Evolutionary conservation across 2,113 vertebrate genomes (phyloP).

Genomic region (Archilochus colubris): DNA sequence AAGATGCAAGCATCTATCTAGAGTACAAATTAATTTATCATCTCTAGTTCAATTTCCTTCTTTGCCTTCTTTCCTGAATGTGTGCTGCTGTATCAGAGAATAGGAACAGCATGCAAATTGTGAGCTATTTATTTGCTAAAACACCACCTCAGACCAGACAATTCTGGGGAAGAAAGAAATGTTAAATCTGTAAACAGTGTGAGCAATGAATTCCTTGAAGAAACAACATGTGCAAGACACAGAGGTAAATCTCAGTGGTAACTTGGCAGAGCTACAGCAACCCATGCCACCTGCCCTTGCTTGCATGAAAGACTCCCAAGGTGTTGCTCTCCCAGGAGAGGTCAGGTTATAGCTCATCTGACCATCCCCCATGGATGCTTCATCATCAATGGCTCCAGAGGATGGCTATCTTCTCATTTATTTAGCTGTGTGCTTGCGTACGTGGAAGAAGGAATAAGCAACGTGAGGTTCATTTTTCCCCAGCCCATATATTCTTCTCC

Average conservation of each 20-base stretch:
- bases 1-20: not conserved
- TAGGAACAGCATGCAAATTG: not conserved
- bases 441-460: not conserved
- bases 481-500: not conserved
- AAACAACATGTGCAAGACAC: rapidly evolving
- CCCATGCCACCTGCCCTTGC: not conserved
- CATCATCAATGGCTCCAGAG: not conserved
- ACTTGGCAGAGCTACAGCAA: not conserved
- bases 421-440: not conserved
- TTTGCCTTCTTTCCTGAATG: not conserved
- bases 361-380: not conserved
- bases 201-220: not conserved
- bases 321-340: not conserved
- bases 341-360: rapidly evolving
- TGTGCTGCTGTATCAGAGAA: not conserved
- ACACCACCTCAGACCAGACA: not conserved
- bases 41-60: not conserved
- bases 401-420: not conserved
- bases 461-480: not conserved
- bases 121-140: not conserved
- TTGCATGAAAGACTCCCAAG: rapidly evolving
- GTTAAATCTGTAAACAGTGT: not conserved
- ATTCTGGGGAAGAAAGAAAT: not conserved
- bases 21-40: not conserved
- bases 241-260: not conserved